Percentiles rank a stretch among this genome's conserved stretches.
These are phyloP conservation scores for Monoplex corrugatus DNA, from an alignment of 2,888 invertebrate genomes.

Conservation along the genomic window DNA sequence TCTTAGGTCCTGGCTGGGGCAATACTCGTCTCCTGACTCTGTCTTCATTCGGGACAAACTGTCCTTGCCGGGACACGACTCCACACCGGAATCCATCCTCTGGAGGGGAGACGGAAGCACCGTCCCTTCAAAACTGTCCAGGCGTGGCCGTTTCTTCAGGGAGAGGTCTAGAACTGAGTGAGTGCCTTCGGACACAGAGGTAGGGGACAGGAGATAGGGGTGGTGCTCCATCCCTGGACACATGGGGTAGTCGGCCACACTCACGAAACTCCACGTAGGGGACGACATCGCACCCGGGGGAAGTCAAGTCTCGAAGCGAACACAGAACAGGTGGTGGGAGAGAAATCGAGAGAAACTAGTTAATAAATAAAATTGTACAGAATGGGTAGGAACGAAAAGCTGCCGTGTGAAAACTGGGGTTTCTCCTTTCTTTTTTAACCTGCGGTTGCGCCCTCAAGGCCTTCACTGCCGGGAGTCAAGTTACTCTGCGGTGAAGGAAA, in stretches of 20 bases:
- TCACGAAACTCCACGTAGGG: slow-evolving; percentile 28
- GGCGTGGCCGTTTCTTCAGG: slow-evolving; percentile 60
- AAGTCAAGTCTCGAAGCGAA: not conserved
- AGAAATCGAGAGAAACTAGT: too few species aligned
- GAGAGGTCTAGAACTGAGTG: slow-evolving; percentile 66
- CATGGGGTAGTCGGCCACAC: slow-evolving; percentile 44
- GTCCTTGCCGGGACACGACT: not conserved
- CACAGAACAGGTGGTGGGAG: too few species aligned
- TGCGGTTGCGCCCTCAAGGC: too few species aligned
- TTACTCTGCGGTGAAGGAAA: too few species aligned
- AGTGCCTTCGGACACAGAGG: slow-evolving; percentile 44
- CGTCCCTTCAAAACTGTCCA: slow-evolving; percentile 54
- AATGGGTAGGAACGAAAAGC: too few species aligned
- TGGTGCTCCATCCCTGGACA: slow-evolving; percentile 16
- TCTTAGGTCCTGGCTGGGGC: slow-evolving; percentile 40
- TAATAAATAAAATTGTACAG: too few species aligned
- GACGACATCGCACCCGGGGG: not conserved
- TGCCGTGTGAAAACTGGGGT: too few species aligned
- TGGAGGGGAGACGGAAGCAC: not conserved
- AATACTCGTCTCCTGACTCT: slow-evolving; percentile 25
- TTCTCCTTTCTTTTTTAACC: too few species aligned
- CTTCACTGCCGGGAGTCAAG: too few species aligned
- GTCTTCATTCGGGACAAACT: not conserved
- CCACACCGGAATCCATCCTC: not conserved
- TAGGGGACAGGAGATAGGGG: slow-evolving; percentile 11